Conservation (phyloP, 2,888 invertebrate species). For the Amiota minor region DNA sequence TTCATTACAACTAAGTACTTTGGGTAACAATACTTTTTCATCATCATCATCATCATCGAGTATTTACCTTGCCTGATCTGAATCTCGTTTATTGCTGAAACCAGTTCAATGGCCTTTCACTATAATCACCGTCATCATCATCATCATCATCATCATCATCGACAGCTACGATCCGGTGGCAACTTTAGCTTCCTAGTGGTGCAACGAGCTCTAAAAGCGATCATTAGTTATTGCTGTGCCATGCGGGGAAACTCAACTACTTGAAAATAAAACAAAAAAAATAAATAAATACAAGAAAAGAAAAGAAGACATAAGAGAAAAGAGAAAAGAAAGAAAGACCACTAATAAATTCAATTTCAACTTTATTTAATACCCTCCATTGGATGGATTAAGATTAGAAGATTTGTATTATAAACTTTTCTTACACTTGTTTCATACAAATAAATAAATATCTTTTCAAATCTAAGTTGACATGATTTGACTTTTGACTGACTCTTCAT, state of each 20-base stretch:
- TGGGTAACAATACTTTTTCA: background rate
- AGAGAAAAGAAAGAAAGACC: too few relatives aligned
- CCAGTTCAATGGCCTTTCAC: constrained; percentile 31
- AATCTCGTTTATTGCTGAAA: background rate
- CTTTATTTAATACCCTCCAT: too few relatives aligned
- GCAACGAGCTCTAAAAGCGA: constrained; percentile 29
- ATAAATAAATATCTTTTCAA: too few relatives aligned
- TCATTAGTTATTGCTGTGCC: constrained; percentile 16
- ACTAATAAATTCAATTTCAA: too few relatives aligned
- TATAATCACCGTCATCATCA: constrained; percentile 14
- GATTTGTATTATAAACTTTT: too few relatives aligned
- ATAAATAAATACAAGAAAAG: too few relatives aligned
- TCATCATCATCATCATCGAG: background rate
- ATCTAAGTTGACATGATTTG: too few relatives aligned
- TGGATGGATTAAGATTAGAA: too few relatives aligned
- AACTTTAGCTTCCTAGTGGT: background rate
- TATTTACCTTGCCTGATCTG: background rate
- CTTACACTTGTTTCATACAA: too few relatives aligned
- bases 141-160: background rate
- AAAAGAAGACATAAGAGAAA: too few relatives aligned
- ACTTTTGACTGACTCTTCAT: too few relatives aligned
- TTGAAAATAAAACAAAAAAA: constrained; percentile 29
- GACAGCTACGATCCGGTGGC: background rate
- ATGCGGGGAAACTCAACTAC: constrained; percentile 37
- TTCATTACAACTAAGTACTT: background rate